These are phyloP conservation scores for Polypterus senegalus DNA, from an alignment of 2,113 vertebrate species.

Conservation along the genomic window DNA sequence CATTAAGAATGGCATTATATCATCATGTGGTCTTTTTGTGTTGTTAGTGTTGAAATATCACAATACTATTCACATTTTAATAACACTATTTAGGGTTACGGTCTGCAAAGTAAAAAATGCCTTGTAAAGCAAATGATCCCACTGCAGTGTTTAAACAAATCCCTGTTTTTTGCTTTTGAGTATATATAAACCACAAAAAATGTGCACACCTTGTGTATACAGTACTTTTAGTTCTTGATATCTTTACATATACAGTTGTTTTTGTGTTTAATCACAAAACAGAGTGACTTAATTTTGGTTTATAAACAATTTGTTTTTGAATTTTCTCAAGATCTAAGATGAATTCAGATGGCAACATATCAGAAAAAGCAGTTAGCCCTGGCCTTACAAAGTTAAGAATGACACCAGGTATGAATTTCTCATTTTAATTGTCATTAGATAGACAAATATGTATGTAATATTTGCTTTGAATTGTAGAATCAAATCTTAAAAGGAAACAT, in stretches of 20 bases:
- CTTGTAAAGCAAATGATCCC: too few species aligned
- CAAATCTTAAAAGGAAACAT: neutral
- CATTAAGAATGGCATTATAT: too few species aligned
- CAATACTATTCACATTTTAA: too few species aligned
- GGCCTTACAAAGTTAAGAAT: constrained; percentile 22
- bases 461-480: neutral
- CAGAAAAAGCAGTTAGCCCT: constrained; percentile 19
- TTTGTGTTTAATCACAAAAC: neutral
- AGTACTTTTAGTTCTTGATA: neutral
- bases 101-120: too few species aligned
- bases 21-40: too few species aligned
- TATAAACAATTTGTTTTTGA: neutral
- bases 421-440: neutral
- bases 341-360: constrained; percentile 3
- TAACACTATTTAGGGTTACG: too few species aligned
- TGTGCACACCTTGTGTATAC: neutral
- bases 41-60: too few species aligned
- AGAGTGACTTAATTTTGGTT: neutral
- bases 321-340: constrained; percentile 13
- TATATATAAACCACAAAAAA: neutral
- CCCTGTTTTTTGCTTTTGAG: neutral
- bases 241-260: neutral
- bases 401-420: constrained; percentile 17
- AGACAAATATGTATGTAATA: neutral
- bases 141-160: too few species aligned